Evolutionary conservation across 2,888 invertebrate species (phyloP).

Genomic region (Torymus texanus): DNA sequence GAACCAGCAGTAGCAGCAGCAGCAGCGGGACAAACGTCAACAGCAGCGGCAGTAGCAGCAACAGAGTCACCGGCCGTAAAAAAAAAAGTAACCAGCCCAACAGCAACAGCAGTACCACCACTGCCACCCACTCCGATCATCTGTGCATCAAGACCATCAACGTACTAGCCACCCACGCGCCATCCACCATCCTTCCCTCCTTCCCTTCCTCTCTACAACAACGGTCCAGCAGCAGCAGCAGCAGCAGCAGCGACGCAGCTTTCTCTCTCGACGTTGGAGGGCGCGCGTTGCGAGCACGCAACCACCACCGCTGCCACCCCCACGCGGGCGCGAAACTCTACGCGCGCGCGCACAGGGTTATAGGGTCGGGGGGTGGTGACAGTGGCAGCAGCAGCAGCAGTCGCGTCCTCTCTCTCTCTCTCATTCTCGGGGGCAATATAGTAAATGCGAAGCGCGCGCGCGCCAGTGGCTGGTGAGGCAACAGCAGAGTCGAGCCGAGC

Average conservation of each 20-base stretch:
- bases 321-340: not conserved
- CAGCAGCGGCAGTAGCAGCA: too few relatives aligned
- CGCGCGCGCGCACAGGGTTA: not conserved
- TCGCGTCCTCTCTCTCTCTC: not conserved
- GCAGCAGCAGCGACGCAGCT: not conserved
- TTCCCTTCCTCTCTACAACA: not conserved
- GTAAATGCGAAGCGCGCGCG: too few relatives aligned
- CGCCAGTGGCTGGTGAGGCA: not conserved
- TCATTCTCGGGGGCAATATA: not conserved
- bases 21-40: too few relatives aligned
- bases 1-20: too few relatives aligned
- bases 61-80: too few relatives aligned
- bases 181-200: not conserved
- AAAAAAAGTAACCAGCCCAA: too few relatives aligned
- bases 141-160: too few relatives aligned
- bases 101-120: too few relatives aligned
- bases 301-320: conserved; percentile 1
- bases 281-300: not conserved
- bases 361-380: not conserved
- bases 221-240: not conserved
- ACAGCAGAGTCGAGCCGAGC: too few relatives aligned
- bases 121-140: too few relatives aligned
- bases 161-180: not conserved
- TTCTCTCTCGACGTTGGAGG: not conserved
- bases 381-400: conserved; percentile 9